Evolutionary conservation across 2,888 invertebrate species (phyloP).

Genomic region (Ditylenchus weischeri): DNA sequence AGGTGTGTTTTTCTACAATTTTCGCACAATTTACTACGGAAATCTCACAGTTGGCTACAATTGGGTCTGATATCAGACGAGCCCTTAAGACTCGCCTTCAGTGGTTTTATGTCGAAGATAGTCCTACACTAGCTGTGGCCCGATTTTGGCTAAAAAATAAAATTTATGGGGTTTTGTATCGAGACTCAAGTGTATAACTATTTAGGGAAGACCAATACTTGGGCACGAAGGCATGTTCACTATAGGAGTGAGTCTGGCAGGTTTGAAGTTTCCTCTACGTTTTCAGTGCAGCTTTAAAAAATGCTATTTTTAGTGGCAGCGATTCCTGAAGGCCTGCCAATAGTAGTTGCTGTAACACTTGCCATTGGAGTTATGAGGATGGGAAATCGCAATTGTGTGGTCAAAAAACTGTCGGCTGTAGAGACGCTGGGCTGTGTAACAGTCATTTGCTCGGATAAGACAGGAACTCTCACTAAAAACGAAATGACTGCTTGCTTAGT

Average conservation of each 20-base stretch:
- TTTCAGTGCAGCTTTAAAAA: not conserved
- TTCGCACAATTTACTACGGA: constrained; percentile 62
- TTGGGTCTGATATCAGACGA: not conserved
- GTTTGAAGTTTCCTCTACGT: not conserved
- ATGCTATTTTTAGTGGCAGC: constrained; percentile 81
- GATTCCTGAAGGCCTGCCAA: constrained; percentile 92
- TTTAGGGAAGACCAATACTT: constrained; percentile 4
- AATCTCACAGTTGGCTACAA: not conserved
- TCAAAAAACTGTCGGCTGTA: constrained; percentile 89
- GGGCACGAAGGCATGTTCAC: constrained; percentile 86
- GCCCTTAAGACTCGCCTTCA: no score
- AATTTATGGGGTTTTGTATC: no score
- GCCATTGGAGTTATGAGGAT: constrained; percentile 97
- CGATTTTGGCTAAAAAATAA: no score
- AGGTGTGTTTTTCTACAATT: constrained; percentile 70
- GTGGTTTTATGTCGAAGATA: no score
- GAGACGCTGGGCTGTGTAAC: constrained; percentile 69
- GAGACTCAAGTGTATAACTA: not conserved
- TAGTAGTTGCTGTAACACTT: constrained; percentile 96
- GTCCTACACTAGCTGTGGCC: no score
- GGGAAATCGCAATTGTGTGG: constrained; percentile 90
- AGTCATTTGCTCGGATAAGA: constrained; percentile 96
- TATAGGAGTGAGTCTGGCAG: constrained; percentile 75
- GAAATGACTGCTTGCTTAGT: constrained; percentile 98
- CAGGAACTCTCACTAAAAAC: constrained; percentile 94